phyloP scores from a whole-genome alignment of 2,888 invertebrate genomes.

The Paralinhomoeus sp. region DNA sequence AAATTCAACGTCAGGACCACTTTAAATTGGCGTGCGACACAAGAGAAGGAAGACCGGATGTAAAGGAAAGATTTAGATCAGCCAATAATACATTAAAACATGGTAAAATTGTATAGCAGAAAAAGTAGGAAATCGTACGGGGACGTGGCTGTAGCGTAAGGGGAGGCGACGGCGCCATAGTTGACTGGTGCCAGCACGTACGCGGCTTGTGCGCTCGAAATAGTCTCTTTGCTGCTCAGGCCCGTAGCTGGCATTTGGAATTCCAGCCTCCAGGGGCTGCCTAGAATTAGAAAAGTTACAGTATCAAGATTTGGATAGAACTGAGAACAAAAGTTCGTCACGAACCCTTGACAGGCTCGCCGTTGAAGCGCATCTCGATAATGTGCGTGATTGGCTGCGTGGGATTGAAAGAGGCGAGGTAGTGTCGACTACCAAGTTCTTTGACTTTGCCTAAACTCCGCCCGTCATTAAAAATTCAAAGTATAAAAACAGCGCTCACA shows the following conservation, averaged over 20 bases:
- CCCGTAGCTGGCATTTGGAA: neutral
- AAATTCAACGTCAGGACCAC: no score
- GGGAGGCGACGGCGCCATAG: no score
- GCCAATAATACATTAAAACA: no score
- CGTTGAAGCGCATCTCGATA: constrained; percentile 77
- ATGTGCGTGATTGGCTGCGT: constrained; percentile 59
- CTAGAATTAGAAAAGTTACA: constrained; percentile 10
- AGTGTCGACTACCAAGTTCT: constrained; percentile 59
- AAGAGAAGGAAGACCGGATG: no score
- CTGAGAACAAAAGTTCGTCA: neutral
- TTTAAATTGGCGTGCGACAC: no score
- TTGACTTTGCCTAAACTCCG: constrained; percentile 79
- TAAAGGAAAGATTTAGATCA: no score
- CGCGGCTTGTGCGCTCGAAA: neutral
- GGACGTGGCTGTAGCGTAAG: no score
- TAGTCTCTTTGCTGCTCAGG: no score
- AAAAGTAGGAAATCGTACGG: no score
- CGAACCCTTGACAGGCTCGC: constrained; percentile 25
- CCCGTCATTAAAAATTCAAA: no score
- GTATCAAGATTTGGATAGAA: neutral
- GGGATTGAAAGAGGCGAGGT: constrained; percentile 70
- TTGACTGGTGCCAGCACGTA: constrained; percentile 7
- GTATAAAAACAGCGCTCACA: no score
- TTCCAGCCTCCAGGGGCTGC: constrained; percentile 24
- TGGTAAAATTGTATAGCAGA: no score